Percentiles rank a stretch among this genome's conserved stretches.
These are phyloP conservation scores for Digitonthophagus gazella DNA, from an alignment of 2,888 invertebrate species.

Conservation along the genomic window DNA sequence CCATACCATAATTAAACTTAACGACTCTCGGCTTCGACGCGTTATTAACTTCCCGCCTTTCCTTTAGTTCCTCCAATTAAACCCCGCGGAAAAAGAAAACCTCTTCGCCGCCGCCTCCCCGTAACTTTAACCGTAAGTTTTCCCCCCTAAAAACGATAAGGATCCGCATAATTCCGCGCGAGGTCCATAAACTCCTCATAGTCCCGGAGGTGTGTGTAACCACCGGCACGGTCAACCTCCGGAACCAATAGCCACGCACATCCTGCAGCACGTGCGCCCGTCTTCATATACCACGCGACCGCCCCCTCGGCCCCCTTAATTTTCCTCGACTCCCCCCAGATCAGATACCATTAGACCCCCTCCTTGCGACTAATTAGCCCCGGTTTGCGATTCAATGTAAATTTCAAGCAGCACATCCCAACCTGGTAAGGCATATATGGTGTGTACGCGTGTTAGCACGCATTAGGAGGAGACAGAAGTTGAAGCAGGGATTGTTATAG, in stretches of 20 bases:
- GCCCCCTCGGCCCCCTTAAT: slow-evolving; percentile 16
- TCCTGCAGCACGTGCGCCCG: slow-evolving; percentile 50
- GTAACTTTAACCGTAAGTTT: not conserved
- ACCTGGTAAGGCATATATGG: not conserved
- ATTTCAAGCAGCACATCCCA: slow-evolving; percentile 1
- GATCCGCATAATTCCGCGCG: slow-evolving; percentile 32
- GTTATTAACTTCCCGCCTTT: not conserved
- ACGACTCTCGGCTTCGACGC: not conserved
- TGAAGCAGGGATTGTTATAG: slow-evolving; percentile 1
- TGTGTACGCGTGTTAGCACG: not conserved
- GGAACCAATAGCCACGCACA: slow-evolving; percentile 52
- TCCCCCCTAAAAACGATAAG: not conserved
- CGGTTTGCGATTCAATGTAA: slow-evolving; percentile 14
- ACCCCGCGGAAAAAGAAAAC: not conserved
- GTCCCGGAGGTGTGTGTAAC: slow-evolving; percentile 50
- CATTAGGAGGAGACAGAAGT: slow-evolving; percentile 4
- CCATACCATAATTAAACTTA: not conserved
- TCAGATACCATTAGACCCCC: slow-evolving; percentile 13
- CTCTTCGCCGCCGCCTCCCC: not conserved
- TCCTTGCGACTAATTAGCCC: slow-evolving; percentile 10
- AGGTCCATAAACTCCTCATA: slow-evolving; percentile 49
- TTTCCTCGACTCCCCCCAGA: slow-evolving; percentile 2
- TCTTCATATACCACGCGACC: slow-evolving; percentile 29
- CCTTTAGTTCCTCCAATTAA: not conserved
- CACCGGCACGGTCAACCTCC: slow-evolving; percentile 51